These are phyloP conservation scores for Chloebia gouldiae DNA, from an alignment of 2,113 vertebrate species.

Conservation along the genomic window DNA sequence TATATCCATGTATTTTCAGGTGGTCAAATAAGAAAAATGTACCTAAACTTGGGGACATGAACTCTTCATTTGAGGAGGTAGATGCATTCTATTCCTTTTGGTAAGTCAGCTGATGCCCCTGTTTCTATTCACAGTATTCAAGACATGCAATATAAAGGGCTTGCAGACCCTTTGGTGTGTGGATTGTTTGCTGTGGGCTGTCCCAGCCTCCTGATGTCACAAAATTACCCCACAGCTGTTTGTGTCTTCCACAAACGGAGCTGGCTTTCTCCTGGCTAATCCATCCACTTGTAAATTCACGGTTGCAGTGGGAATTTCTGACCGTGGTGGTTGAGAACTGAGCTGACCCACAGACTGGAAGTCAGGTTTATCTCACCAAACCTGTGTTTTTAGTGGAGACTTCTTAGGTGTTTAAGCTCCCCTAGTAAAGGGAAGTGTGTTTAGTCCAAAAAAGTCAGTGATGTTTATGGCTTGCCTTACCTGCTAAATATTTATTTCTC, in stretches of 20 bases:
- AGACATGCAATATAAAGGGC: not conserved
- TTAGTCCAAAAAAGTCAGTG: not conserved
- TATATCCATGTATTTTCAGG: conserved; percentile 63
- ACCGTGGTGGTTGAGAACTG: not conserved
- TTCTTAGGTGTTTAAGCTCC: not conserved
- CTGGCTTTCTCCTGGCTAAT: not conserved
- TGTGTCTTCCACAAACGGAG: not conserved
- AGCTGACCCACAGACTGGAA: not conserved
- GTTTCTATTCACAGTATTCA: not conserved
- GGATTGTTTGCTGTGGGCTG: not conserved
- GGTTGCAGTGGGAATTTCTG: not conserved
- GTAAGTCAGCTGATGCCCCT: conserved; percentile 71
- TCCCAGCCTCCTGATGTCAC: not conserved
- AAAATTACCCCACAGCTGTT: not conserved
- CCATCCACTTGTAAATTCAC: not conserved
- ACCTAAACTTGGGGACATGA: conserved; percentile 83
- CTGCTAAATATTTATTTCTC: not conserved
- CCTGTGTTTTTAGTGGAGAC: not conserved
- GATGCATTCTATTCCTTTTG: conserved; percentile 98
- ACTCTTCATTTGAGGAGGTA: conserved; percentile 94
- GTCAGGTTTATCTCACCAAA: not conserved
- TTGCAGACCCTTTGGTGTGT: not conserved
- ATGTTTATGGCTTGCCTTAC: not conserved
- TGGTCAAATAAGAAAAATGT: conserved; percentile 95
- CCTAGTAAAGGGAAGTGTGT: not conserved